Percentiles rank a stretch among this genome's conserved stretches.
Conservation (phyloP, 2,888 invertebrate genomes). For the Autographa gamma region DNA sequence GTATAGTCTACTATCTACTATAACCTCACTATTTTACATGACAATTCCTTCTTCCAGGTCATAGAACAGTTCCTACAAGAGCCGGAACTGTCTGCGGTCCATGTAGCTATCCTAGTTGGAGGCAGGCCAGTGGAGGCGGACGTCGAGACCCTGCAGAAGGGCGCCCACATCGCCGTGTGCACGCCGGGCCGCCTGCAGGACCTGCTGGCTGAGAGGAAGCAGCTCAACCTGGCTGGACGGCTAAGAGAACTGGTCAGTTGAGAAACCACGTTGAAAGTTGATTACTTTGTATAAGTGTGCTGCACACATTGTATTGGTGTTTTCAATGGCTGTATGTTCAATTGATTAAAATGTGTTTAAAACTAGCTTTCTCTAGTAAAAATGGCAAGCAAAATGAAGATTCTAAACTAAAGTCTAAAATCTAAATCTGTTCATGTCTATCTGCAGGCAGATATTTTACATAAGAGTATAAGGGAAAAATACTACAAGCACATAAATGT, state of each 20-base stretch:
- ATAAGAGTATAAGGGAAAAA: too few relatives aligned
- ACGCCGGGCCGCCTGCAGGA: slow-evolving; percentile 98
- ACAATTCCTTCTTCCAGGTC: slow-evolving; percentile 70
- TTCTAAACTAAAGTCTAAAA: too few relatives aligned
- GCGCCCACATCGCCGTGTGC: slow-evolving; percentile 96
- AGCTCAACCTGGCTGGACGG: slow-evolving; percentile 91
- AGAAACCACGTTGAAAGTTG: too few relatives aligned
- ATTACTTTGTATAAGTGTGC: too few relatives aligned
- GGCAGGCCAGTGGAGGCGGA: slow-evolving; percentile 95
- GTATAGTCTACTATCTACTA: too few relatives aligned
- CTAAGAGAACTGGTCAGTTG: slow-evolving; percentile 93
- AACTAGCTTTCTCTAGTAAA: too few relatives aligned
- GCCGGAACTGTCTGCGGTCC: slow-evolving; percentile 82
- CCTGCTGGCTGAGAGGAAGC: slow-evolving; percentile 92
- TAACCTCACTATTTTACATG: neutral
- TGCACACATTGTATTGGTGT: too few relatives aligned
- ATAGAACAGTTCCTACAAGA: slow-evolving; percentile 86
- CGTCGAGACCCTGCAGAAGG: slow-evolving; percentile 90
- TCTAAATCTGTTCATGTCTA: too few relatives aligned
- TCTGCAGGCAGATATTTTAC: too few relatives aligned
- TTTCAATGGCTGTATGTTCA: too few relatives aligned
- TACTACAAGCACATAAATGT: neutral
- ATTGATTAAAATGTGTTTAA: too few relatives aligned
- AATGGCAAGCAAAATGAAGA: too few relatives aligned
- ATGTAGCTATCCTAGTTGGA: slow-evolving; percentile 92